These are phyloP conservation scores for Planiliza haematocheilus DNA, from an alignment of 2,113 vertebrate species.

Conservation along the genomic window DNA sequence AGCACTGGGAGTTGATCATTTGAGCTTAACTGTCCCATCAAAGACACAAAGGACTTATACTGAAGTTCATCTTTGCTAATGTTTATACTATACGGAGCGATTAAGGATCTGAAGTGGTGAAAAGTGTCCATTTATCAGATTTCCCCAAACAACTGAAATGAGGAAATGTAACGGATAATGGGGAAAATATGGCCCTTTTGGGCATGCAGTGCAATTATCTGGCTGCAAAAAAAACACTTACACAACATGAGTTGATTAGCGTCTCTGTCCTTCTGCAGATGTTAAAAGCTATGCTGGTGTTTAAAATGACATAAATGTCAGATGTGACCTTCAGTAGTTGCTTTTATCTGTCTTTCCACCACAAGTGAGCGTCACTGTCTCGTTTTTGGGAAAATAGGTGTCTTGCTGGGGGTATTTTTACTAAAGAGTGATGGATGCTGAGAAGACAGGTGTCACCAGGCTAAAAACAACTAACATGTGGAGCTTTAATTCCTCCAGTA, in stretches of 20 bases:
- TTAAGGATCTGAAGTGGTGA: constrained; percentile 21
- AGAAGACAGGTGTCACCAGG: neutral
- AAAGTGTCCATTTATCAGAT: constrained; percentile 21
- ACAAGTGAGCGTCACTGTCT: neutral
- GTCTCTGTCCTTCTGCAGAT: neutral
- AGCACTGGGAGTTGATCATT: constrained; percentile 36
- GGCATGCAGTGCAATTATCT: constrained; percentile 31
- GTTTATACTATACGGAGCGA: constrained; percentile 20
- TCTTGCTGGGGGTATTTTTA: no score
- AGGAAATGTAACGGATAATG: constrained; percentile 34
- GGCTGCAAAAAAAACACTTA: constrained; percentile 8
- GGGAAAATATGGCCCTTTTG: constrained; percentile 24
- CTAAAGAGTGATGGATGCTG: no score
- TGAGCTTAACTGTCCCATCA: constrained; percentile 24
- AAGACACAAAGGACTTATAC: constrained; percentile 12
- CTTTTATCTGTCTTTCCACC: neutral
- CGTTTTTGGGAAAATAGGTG: neutral
- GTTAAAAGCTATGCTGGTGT: constrained; percentile 13
- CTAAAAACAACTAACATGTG: constrained; percentile 4
- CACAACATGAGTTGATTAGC: constrained; percentile 9
- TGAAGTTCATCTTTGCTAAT: constrained; percentile 18
- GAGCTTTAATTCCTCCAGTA: constrained; percentile 4
- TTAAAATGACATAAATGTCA: neutral
- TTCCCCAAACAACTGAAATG: constrained; percentile 26
- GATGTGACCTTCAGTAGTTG: neutral